Evolutionary conservation across 2,797 vertebrate species (phyloP).

Genomic region (Hapalemur alaotrensis): DNA sequence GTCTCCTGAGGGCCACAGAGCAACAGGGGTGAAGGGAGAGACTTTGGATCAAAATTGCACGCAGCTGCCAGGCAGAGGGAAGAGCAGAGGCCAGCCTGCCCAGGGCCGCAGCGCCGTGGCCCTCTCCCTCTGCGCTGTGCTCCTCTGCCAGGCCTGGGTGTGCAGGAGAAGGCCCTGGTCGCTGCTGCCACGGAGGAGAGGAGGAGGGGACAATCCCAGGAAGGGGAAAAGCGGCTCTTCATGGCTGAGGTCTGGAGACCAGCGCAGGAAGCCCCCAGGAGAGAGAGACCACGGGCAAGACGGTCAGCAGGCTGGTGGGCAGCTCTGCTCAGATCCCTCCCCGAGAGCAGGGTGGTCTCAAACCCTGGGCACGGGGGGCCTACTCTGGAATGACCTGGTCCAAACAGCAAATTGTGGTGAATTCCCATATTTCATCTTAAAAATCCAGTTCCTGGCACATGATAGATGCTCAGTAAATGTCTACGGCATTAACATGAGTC

Average conservation of each 20-base stretch:
- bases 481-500: not conserved
- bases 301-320: not conserved
- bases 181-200: not conserved
- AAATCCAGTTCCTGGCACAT: not conserved
- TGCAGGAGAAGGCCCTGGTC: not conserved
- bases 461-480: not conserved
- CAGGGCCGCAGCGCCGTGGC: not conserved
- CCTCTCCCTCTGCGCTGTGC: not conserved
- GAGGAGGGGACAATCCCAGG: rapidly evolving
- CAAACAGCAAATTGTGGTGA: not conserved
- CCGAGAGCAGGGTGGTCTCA: not conserved
- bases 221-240: not conserved
- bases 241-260: not conserved
- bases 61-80: not conserved
- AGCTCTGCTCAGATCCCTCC: rapidly evolving
- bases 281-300: not conserved
- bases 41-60: not conserved
- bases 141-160: not conserved
- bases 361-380: rapidly evolving
- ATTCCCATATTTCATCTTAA: not conserved
- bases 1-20: not conserved
- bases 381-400: no score
- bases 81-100: not conserved
- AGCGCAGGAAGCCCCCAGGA: not conserved
- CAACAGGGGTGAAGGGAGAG: not conserved